phyloP scores from a whole-genome alignment of 1,140 invertebrate genomes.

The Armadillidium nasatum region DNA sequence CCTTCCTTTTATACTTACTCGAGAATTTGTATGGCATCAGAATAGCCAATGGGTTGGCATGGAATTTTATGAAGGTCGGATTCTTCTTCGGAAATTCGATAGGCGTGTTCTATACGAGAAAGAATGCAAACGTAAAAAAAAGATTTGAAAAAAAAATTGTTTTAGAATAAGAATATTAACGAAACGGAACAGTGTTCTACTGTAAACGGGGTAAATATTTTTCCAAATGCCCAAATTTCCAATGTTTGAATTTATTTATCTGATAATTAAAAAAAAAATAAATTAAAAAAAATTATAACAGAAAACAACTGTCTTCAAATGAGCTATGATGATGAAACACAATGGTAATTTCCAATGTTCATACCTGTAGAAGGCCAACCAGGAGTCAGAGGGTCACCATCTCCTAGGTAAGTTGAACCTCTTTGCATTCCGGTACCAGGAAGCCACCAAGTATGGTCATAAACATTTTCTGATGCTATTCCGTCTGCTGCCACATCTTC shows the following conservation, averaged over 20 bases:
- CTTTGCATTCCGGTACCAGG: constrained; percentile 40
- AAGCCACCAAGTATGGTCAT: constrained; percentile 34
- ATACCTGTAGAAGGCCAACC: constrained; percentile 40
- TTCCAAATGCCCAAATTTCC: too few relatives aligned
- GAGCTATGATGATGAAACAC: too few relatives aligned
- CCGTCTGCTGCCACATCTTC: constrained; percentile 36
- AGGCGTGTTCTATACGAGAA: constrained; percentile 22
- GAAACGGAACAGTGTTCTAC: background rate
- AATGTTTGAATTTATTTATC: background rate
- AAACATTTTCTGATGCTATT: constrained; percentile 9
- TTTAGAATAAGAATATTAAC: background rate
- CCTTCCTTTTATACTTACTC: constrained; percentile 14
- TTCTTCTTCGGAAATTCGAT: constrained; percentile 21
- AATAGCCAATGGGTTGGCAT: constrained; percentile 34
- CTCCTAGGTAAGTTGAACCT: constrained; percentile 30
- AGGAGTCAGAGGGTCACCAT: constrained; percentile 44
- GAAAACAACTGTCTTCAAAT: too few relatives aligned
- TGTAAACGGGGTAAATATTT: background rate
- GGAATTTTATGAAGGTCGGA: constrained; percentile 31
- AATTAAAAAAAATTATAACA: background rate
- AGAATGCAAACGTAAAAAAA: background rate
- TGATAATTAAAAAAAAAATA: background rate
- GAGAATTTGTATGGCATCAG: constrained; percentile 30
- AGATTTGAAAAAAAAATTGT: background rate
- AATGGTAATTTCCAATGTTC: too few relatives aligned